Percentiles rank a stretch among this genome's conserved stretches.
Evolutionary conservation across 2,113 vertebrate genomes (phyloP).

Genomic region (Orcinus orca): DNA sequence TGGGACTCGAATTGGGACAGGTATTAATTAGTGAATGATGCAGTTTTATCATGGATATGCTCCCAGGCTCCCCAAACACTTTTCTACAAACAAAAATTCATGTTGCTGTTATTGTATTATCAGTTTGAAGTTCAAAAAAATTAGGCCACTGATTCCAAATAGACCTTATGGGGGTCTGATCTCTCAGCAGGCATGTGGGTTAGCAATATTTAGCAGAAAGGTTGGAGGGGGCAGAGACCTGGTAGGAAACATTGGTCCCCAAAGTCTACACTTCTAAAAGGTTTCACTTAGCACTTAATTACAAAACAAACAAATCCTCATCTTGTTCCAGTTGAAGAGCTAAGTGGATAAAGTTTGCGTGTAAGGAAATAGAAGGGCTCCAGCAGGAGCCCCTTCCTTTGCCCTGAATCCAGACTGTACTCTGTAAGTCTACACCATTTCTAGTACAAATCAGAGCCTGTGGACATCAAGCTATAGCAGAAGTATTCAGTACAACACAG

Average conservation of each 20-base stretch:
- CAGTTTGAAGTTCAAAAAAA: not conserved
- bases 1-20: not conserved
- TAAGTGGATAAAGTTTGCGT: constrained; percentile 13
- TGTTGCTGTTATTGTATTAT: not conserved
- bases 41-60: not conserved
- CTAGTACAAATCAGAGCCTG: not conserved
- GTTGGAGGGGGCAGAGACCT: not conserved
- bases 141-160: not conserved
- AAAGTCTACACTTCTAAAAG: not conserved
- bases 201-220: not conserved
- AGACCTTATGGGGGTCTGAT: not conserved
- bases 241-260: not conserved
- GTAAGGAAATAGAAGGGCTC: not conserved
- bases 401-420: not conserved
- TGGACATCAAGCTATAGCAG: not conserved
- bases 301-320: constrained; percentile 37
- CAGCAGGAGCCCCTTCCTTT: not conserved
- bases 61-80: not conserved
- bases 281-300: constrained; percentile 30
- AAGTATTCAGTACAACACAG: not conserved
- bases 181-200: not conserved
- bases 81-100: constrained; percentile 25
- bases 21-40: constrained; percentile 19
- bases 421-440: not conserved
- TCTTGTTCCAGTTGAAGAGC: constrained; percentile 43